Conservation (phyloP, 2,797 vertebrate species). For the Phyllotis vaccarum region DNA sequence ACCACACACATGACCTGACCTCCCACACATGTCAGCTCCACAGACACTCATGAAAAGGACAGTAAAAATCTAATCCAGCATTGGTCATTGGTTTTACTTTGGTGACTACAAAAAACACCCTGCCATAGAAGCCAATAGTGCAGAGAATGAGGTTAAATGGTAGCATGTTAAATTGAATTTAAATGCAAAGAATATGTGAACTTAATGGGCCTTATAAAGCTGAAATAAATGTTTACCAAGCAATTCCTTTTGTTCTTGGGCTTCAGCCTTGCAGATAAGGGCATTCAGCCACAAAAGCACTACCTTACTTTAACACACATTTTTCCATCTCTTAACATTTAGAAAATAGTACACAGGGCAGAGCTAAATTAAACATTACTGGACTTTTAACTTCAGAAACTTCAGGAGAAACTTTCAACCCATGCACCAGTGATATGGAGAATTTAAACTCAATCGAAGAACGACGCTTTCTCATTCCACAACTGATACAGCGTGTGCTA, state of each 20-base stretch:
- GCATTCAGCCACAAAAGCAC: background rate
- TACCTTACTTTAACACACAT: background rate
- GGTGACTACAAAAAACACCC: background rate
- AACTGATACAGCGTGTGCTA: constrained; percentile 30
- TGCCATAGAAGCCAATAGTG: background rate
- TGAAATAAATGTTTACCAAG: background rate
- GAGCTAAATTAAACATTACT: background rate
- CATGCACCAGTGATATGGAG: background rate
- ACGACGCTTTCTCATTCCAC: constrained; percentile 57
- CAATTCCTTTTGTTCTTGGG: constrained; percentile 21
- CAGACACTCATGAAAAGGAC: no score
- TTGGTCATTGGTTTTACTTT: constrained; percentile 9
- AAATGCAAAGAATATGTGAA: constrained; percentile 32
- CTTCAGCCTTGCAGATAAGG: background rate
- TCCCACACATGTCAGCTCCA: no score
- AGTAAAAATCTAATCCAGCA: background rate
- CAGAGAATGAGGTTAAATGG: background rate
- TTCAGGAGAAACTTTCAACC: constrained; percentile 33
- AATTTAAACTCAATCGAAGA: constrained; percentile 64
- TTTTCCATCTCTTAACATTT: constrained; percentile 54
- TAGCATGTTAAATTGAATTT: background rate
- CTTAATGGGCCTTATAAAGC: background rate
- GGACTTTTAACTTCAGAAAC: constrained; percentile 4
- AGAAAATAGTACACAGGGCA: background rate
- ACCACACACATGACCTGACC: background rate